phyloP scores from a whole-genome alignment of 2,888 invertebrate genomes.

The Athalia rosae region DNA sequence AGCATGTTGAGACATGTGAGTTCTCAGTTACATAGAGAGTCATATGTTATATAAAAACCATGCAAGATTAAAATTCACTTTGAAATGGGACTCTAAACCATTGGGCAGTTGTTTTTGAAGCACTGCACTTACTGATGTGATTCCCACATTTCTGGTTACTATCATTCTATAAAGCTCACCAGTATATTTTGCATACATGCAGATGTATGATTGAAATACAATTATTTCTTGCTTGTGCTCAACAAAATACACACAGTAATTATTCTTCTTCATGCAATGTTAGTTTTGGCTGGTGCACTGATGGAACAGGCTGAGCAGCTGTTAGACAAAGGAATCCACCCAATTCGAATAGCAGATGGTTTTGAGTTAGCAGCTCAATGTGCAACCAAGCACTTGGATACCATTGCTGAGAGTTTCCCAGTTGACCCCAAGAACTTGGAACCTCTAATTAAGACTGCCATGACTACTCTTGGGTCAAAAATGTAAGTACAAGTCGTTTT shows the following conservation, averaged over 20 bases:
- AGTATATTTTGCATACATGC: background rate
- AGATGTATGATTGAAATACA: too few relatives aligned
- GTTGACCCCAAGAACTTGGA: constrained; percentile 89
- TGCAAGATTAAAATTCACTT: constrained; percentile 62
- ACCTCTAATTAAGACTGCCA: constrained; percentile 94
- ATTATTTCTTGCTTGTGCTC: background rate
- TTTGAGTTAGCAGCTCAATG: constrained; percentile 96
- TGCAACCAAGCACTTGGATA: constrained; percentile 89
- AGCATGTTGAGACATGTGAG: constrained; percentile 42
- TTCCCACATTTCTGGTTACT: constrained; percentile 56
- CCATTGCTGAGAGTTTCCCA: constrained; percentile 92
- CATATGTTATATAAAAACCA: constrained; percentile 52
- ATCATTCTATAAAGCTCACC: background rate
- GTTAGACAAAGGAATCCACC: constrained; percentile 98
- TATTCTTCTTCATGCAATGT: constrained; percentile 51
- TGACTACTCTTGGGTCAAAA: constrained; percentile 99
- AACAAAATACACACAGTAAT: background rate
- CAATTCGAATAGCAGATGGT: constrained; percentile 98
- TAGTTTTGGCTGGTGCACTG: constrained; percentile 88
- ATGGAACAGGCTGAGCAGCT: constrained; percentile 95
- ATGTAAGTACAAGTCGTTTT: constrained; percentile 77
- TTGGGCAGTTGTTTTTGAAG: constrained; percentile 62
- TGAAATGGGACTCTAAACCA: constrained; percentile 65
- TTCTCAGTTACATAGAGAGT: background rate
- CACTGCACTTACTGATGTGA: constrained; percentile 68